A percentile compares a stretch with the other conserved stretches of the same genome.
Evolutionary conservation across 2,888 invertebrate genomes (phyloP).

Genomic region (Itoplectis maculator): DNA sequence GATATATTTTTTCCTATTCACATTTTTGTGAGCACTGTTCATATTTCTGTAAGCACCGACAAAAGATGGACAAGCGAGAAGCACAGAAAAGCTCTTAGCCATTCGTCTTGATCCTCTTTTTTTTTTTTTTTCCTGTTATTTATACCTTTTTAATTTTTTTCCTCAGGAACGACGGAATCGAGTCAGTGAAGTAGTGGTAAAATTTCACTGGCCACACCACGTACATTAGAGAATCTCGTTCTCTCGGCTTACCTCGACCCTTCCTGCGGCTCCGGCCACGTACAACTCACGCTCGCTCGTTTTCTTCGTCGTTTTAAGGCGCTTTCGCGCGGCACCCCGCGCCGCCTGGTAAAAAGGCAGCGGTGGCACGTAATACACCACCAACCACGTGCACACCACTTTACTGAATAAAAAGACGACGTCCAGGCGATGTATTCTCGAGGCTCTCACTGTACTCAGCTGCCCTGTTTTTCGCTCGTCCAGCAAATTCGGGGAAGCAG

Average conservation of each 20-base stretch:
- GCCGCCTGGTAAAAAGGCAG: slow-evolving; percentile 7
- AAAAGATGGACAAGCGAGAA: no score
- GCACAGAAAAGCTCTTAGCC: no score
- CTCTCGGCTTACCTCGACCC: slow-evolving; percentile 36
- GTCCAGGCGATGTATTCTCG: slow-evolving; percentile 12
- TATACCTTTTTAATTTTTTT: neutral
- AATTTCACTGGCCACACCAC: slow-evolving; percentile 46
- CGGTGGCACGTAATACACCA: slow-evolving; percentile 7
- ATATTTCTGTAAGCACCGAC: no score
- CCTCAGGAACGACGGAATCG: slow-evolving; percentile 16
- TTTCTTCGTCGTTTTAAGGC: slow-evolving; percentile 44
- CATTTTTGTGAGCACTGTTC: no score
- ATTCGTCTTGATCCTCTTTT: neutral
- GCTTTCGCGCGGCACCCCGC: slow-evolving; percentile 2
- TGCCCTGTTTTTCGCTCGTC: neutral
- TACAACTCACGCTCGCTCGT: neutral
- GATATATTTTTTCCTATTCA: no score
- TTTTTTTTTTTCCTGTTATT: neutral
- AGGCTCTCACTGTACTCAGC: neutral
- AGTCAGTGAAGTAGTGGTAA: slow-evolving; percentile 43
- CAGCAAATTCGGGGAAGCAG: slow-evolving; percentile 1
- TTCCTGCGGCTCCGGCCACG: slow-evolving; percentile 11
- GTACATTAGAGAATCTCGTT: slow-evolving; percentile 31
- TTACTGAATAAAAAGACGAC: slow-evolving; percentile 27
- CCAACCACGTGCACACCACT: slow-evolving; percentile 17